Evolutionary conservation across 2,797 vertebrate genomes (phyloP).

Genomic region (Enteromius mattozi): DNA sequence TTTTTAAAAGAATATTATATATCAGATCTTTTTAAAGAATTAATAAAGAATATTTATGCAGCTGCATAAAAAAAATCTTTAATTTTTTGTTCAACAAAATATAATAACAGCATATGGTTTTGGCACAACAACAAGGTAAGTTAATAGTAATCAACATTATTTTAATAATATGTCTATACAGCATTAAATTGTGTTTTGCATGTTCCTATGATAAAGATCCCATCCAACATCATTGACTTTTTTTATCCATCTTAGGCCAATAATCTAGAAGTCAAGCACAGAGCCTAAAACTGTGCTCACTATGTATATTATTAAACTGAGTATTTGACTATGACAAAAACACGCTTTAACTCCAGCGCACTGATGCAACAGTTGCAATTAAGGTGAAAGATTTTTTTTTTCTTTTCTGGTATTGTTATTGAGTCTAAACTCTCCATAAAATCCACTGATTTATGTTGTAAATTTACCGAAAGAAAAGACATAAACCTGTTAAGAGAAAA

Average conservation of each 20-base stretch:
- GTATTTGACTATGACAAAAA: background rate
- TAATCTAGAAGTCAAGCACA: background rate
- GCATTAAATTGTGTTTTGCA: background rate
- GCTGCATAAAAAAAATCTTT: background rate
- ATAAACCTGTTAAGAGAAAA: background rate
- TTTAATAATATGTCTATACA: background rate
- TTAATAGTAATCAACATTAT: background rate
- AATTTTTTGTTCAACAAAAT: background rate
- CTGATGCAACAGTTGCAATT: conserved; percentile 44
- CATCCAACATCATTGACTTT: background rate
- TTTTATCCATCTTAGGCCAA: background rate
- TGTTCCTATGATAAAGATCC: background rate
- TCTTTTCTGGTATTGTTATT: background rate
- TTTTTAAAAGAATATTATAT: background rate
- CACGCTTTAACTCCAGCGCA: background rate
- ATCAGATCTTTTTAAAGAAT: background rate
- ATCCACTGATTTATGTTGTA: background rate
- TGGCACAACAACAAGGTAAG: background rate
- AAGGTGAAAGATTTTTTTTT: background rate
- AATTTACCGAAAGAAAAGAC: conserved; percentile 13
- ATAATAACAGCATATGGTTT: background rate
- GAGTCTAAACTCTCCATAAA: conserved; percentile 1
- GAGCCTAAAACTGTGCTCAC: background rate
- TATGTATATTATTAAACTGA: background rate
- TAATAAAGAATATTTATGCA: background rate